A percentile compares a stretch with the other conserved stretches of the same genome.
Evolutionary conservation across 1,140 invertebrate species (phyloP).

Genomic region (Nephotettix cincticeps): DNA sequence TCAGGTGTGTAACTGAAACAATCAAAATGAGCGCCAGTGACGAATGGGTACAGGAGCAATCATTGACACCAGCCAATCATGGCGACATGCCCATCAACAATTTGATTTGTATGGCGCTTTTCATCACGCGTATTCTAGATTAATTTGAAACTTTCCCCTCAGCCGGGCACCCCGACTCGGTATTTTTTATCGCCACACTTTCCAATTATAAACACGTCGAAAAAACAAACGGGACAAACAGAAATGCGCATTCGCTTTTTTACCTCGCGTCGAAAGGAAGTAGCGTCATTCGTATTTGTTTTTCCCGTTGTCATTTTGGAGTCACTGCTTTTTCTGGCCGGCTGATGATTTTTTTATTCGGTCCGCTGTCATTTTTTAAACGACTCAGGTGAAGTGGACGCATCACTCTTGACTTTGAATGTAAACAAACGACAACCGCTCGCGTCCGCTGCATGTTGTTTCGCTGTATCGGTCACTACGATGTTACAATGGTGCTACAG

Average conservation of each 20-base stretch:
- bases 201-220: constrained; percentile 29
- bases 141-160: constrained; percentile 27
- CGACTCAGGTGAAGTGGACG: neutral
- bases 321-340: neutral
- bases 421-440: neutral
- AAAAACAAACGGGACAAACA: constrained; percentile 9
- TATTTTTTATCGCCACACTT: constrained; percentile 22
- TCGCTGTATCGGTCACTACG: too few species aligned
- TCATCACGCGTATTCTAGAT: constrained; percentile 26
- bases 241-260: constrained; percentile 26
- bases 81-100: constrained; percentile 26
- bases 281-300: constrained; percentile 23
- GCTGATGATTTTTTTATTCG: constrained; percentile 31
- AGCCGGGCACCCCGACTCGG: neutral
- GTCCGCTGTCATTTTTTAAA: constrained; percentile 10
- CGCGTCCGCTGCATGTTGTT: too few species aligned
- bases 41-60: constrained; percentile 5
- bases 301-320: constrained; percentile 12
- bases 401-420: neutral
- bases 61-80: constrained; percentile 15
- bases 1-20: neutral
- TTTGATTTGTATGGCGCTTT: constrained; percentile 21
- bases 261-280: constrained; percentile 19
- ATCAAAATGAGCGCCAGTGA: neutral
- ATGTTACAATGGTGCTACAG: too few species aligned